Evolutionary conservation across 2,797 vertebrate genomes (phyloP).

Genomic region (Megaceryle alcyon): DNA sequence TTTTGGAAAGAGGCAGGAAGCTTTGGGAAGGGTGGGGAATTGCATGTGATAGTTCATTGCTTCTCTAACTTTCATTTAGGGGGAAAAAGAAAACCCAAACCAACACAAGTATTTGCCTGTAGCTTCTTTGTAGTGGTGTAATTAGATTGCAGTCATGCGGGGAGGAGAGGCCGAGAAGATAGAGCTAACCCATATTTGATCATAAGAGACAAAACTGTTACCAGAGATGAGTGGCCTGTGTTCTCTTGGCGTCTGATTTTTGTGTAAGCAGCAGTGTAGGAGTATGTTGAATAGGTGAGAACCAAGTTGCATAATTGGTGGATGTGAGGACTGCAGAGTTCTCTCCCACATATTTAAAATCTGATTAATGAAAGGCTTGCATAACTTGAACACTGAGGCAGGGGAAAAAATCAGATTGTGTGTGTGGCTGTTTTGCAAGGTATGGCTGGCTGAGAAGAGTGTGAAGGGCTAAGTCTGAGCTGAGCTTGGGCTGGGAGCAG

Average conservation of each 20-base stretch:
- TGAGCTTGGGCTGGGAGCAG: neutral
- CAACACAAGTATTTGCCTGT: slow-evolving; percentile 11
- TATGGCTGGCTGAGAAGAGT: neutral
- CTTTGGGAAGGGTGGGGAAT: neutral
- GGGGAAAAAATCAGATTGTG: neutral
- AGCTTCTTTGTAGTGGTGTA: slow-evolving; percentile 49
- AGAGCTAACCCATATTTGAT: slow-evolving; percentile 24
- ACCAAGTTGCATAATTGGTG: neutral
- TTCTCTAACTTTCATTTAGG: neutral
- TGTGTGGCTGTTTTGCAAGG: neutral
- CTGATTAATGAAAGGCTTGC: slow-evolving; percentile 49
- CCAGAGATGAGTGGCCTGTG: slow-evolving; percentile 31
- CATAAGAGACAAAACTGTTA: slow-evolving; percentile 31
- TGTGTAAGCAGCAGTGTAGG: slow-evolving; percentile 44
- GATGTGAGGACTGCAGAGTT: neutral
- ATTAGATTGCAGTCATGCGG: slow-evolving; percentile 14
- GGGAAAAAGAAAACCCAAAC: neutral
- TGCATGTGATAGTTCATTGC: neutral
- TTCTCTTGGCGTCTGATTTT: slow-evolving; percentile 8
- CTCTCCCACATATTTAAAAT: slow-evolving; percentile 46
- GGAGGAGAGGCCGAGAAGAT: neutral
- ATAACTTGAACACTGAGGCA: neutral
- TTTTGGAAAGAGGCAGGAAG: neutral
- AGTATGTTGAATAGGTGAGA: slow-evolving; percentile 58
- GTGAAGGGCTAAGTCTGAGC: neutral